phyloP scores from a whole-genome alignment of 2,888 invertebrate genomes.

The Pristionchus japonicus region DNA sequence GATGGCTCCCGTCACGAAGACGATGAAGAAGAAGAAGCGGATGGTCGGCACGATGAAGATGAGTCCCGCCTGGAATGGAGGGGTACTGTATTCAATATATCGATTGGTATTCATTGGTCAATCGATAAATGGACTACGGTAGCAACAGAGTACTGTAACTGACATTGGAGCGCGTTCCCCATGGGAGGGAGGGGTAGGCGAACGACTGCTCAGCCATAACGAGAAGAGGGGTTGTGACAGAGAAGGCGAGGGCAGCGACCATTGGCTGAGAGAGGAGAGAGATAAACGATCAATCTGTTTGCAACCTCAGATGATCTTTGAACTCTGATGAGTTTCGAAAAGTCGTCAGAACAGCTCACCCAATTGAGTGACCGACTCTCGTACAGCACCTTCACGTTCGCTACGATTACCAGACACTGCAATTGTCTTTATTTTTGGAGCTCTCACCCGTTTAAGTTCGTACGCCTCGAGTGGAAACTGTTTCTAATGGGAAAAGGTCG shows the following conservation, averaged over 20 bases:
- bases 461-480: not conserved
- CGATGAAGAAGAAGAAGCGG: conserved; percentile 37
- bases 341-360: conserved; percentile 32
- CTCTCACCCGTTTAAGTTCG: too few species aligned
- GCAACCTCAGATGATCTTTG: too few species aligned
- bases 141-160: too few species aligned
- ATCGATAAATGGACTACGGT: not conserved
- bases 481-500: too few species aligned
- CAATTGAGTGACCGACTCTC: conserved; percentile 48
- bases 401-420: conserved; percentile 46
- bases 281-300: not conserved
- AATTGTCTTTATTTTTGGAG: not conserved
- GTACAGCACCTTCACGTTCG: conserved; percentile 48
- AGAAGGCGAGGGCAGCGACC: conserved; percentile 5
- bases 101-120: too few species aligned
- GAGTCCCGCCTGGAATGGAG: conserved; percentile 25
- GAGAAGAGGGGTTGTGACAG: conserved; percentile 4
- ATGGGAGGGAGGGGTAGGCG: not conserved
- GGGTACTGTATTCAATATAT: not conserved
- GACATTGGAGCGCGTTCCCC: not conserved
- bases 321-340: too few species aligned
- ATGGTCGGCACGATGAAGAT: not conserved
- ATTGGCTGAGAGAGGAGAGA: not conserved
- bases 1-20: not conserved
- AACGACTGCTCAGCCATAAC: conserved; percentile 10